Percentiles rank a stretch among this genome's conserved stretches.
These are phyloP conservation scores for Craniophora ligustri DNA, from an alignment of 2,888 invertebrate species.

Conservation along the genomic window DNA sequence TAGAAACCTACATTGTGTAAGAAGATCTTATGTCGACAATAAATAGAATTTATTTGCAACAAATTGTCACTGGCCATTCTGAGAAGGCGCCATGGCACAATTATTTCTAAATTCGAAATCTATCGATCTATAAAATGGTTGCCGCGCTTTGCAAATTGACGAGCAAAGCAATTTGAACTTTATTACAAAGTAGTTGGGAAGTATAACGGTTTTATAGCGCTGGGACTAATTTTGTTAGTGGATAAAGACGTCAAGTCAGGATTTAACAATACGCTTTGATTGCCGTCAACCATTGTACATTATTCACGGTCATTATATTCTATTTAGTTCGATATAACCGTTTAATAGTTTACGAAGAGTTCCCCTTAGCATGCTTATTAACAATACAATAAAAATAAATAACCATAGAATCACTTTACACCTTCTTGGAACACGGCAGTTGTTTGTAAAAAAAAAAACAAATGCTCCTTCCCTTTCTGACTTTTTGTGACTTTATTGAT, in stretches of 20 bases:
- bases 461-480: conserved; percentile 64
- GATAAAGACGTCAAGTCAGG: conserved; percentile 83
- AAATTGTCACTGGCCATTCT: conserved; percentile 78
- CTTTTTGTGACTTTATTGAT: conserved; percentile 71
- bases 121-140: conserved; percentile 55
- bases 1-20: conserved; percentile 46
- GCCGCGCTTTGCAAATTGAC: neutral
- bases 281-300: conserved; percentile 81
- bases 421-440: conserved; percentile 87
- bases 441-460: conserved; percentile 71
- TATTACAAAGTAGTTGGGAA: conserved; percentile 16
- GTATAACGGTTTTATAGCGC: conserved; percentile 43
- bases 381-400: conserved; percentile 88
- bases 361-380: conserved; percentile 86
- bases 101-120: conserved; percentile 69
- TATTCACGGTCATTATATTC: conserved; percentile 88
- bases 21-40: conserved; percentile 39
- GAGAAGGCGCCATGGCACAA: conserved; percentile 76
- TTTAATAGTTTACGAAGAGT: conserved; percentile 84
- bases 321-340: conserved; percentile 88
- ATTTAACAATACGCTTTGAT: conserved; percentile 81
- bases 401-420: conserved; percentile 88
- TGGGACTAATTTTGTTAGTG: conserved; percentile 60
- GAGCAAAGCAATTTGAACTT: conserved; percentile 12
- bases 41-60: conserved; percentile 74